Evolutionary conservation across 2,797 vertebrate genomes (phyloP), one percentile per base, ranked within the genome.

Genomic region (Mergus octosetaceus): DNA sequence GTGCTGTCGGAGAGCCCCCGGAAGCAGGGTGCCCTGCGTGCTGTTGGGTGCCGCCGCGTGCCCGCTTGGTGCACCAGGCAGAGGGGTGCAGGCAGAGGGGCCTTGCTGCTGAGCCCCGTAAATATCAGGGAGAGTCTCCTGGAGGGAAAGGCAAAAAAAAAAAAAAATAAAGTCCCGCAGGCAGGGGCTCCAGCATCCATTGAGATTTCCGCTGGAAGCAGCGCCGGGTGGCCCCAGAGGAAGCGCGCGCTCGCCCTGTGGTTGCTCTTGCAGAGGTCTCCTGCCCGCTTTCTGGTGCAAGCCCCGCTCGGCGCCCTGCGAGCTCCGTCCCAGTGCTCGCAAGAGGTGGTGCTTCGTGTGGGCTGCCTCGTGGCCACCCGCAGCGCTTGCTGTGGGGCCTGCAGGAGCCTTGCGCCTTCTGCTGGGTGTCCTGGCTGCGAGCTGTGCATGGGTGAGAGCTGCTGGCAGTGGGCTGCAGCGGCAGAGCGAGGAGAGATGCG

Each of bases 11-110:
- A 13, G 30, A 49, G 24, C 54, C 65, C 41, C 45, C 18, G 51
- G 20, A 64, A n/a, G 41, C 17, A 36, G 32, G 72, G 51, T 25
- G 27, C 32, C n/a, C 39, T 10, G 5, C 1, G 0, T 4, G 19
- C 53, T 53, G 38, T 4, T 47, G 11, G 0, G 15, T 76, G 45
- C 56, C 62, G 30, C 38, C 18, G 41, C 13, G 7, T 70, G 34
- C 27, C 15, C 1, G 1, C 17, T 83, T 75, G 66, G 34, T 76
- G 69, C 51, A 36, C 36, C 13, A 6, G 57, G 57, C 18, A 56
- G 73, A 76, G 65, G 3, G 43, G 43, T 19, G 43, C 11, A 6
- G 57, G 57, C 18, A 56, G 73, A 76, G 65, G 3, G 34, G 32
- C 38, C 2, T n/a, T 2, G 11, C 68, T 89, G 68, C 71, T 64